Base-by-base conservation (phyloP, 2,113 vertebrate species). In the Thomomys bottae region DNA sequence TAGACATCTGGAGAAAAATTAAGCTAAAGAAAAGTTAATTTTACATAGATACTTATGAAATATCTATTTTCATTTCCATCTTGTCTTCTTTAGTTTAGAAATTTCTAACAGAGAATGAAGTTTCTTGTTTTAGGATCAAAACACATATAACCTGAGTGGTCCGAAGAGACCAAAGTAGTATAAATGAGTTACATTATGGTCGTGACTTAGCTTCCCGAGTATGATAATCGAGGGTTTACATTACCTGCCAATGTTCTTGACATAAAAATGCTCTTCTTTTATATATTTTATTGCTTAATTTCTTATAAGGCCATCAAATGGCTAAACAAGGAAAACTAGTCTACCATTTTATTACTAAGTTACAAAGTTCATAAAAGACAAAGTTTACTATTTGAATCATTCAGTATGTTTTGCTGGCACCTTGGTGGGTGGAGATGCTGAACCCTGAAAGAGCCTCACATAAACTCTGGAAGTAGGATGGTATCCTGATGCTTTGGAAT, bases 111-210 rank as follows among this genome's bases (percentile, higher is more conserved):
- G 26, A 76, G 3, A 59, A 17, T 30, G 66, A 26, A 67, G 17
- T 38, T 88, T 89, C 92, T 87, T 78, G 64, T 91, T 89, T 93
- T 59, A 90, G 78, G 95, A 82, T 81, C 21, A 83, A 90, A 88
- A 75, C 21, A 78, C 32, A 71, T 6, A 38, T 57, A 76, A 30
- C 26, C 80, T 30, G 3, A 79, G 89, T 63, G 63, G 32, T 42
- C 28, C 8, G 87, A 24, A 20, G 1, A 18, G 12, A 45, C 4
- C 14, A 73, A 88, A 28, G 36, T 57, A 61, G 38, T 38, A 0
- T n/a, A 70, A 81, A 38, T 30, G 38, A 38, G 63, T 77, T 32
- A 66, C 34, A 85, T 93, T 78, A 73, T 38, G 78, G 70, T 3
- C 34, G 23, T 63, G 66, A 83, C 67, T 73, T 67, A 85, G 34